phyloP scores from a whole-genome alignment of 2,797 vertebrate genomes.

The Pogoniulus pusillus region DNA sequence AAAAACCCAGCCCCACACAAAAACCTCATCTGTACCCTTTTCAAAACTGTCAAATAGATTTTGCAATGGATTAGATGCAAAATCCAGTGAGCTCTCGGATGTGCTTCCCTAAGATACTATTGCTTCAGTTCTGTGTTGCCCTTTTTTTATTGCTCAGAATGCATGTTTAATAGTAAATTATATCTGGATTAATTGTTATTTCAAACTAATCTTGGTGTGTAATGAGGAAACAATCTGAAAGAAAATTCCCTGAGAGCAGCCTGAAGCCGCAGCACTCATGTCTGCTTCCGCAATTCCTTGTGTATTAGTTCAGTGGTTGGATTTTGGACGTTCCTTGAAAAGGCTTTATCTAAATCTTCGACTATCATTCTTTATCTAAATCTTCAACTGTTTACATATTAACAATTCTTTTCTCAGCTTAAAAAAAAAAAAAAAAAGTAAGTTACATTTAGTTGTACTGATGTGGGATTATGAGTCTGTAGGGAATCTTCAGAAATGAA shows the following conservation, averaged over 20 bases:
- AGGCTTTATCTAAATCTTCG: background rate
- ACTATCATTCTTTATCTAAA: background rate
- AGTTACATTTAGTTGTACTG: background rate
- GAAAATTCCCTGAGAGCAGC: background rate
- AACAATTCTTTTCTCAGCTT: background rate
- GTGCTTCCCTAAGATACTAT: background rate
- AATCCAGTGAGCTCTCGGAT: background rate
- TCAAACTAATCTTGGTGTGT: background rate
- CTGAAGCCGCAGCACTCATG: rapidly evolving
- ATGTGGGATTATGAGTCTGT: background rate
- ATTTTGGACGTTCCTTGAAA: background rate
- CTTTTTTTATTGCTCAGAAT: background rate
- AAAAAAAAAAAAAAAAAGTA: background rate
- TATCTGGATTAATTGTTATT: background rate
- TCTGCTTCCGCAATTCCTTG: background rate
- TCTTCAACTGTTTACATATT: rapidly evolving
- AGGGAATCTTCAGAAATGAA: background rate
- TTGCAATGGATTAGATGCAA: conserved; percentile 9
- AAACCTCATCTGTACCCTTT: background rate
- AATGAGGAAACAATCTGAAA: background rate
- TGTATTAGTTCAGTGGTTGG: background rate
- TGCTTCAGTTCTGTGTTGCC: background rate
- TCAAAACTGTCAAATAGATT: conserved; percentile 38
- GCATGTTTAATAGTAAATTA: background rate
- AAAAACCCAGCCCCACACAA: background rate